Evolutionary conservation across 2,797 vertebrate genomes (phyloP), one percentile per base, ranked within the genome.

Genomic region (Gymnoscopelus braueri): DNA sequence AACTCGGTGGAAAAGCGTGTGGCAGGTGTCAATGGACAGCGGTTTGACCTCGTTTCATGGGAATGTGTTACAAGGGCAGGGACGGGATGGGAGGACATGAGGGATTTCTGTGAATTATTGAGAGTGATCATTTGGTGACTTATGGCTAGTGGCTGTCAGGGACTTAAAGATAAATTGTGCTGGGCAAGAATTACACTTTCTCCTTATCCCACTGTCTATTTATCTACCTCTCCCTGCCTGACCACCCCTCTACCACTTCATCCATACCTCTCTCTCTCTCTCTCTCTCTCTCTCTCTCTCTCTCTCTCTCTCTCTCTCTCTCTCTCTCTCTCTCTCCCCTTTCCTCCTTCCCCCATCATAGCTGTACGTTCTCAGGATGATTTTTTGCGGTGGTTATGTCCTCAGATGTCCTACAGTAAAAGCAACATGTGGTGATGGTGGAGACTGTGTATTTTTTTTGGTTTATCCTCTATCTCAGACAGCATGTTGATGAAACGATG

Each of bases 101-200:
- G 79, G 79, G 80, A 84, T 86, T 79, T 75, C 78, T 83, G 71
- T 90, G 86, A 93, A 92, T 92, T 91, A 92, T 84, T 80, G 84
- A 90, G 86, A 86, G 90, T 88, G 89, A 92, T 94, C 88, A 90
- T 92, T 91, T 88, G 87, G 84, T 93, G 92, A 94, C 84, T 93
- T 92, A 93, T 93, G 93, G 91, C 87, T 74, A 82, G 77, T 85
- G 82, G 87, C 89, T 93, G 93, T 91, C 92, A 79, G 73, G 69
- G 65, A 74, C 78, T 60, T 60, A 71, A 77, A 87, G 89, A 94
- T 88, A 83, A 89, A 93, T 89, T 69, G 85, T 75, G 66, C 74
- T 77, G 57, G 71, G 81, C 76, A 86, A 87, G 90, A 93, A 93
- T 93, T 92, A 91, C 91, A 92, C 90, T 89, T 91, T 91, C 89